These are phyloP conservation scores for Agapetus fuscipes DNA, from an alignment of 2,888 invertebrate genomes.

Conservation along the genomic window DNA sequence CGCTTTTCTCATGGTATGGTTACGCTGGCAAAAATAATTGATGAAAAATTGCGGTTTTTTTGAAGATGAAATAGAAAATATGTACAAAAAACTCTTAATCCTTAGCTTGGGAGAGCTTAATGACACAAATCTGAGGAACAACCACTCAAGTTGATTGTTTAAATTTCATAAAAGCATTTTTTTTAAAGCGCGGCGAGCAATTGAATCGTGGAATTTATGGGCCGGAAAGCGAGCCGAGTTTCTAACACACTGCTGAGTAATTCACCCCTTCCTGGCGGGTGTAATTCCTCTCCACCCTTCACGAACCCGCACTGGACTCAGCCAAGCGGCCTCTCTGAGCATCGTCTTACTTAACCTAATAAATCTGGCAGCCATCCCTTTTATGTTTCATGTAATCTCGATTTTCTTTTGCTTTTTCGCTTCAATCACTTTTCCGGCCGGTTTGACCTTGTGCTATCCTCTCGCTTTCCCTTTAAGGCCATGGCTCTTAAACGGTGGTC, in stretches of 20 bases:
- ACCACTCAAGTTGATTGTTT: neutral
- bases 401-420: conserved; percentile 16
- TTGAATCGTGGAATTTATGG: neutral
- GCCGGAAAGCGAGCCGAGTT: neutral
- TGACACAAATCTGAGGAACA: too few relatives aligned
- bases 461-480: too few relatives aligned
- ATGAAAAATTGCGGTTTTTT: too few relatives aligned
- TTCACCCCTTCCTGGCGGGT: neutral
- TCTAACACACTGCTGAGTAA: neutral
- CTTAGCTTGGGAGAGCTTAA: too few relatives aligned
- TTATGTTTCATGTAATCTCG: conserved; percentile 19
- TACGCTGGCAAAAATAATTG: too few relatives aligned
- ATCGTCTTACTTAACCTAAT: conserved; percentile 20
- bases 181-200: neutral
- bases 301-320: neutral
- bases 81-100: too few relatives aligned
- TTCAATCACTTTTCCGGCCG: conserved; percentile 19
- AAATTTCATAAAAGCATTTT: neutral
- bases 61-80: too few relatives aligned
- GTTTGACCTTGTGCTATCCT: conserved; percentile 3
- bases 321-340: conserved; percentile 6
- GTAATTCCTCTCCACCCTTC: neutral
- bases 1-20: conserved; percentile 14
- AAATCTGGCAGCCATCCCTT: conserved; percentile 20
- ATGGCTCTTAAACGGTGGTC: too few relatives aligned